phyloP scores from a whole-genome alignment of 2,888 invertebrate species.

The Muschampia plurimacula region DNA sequence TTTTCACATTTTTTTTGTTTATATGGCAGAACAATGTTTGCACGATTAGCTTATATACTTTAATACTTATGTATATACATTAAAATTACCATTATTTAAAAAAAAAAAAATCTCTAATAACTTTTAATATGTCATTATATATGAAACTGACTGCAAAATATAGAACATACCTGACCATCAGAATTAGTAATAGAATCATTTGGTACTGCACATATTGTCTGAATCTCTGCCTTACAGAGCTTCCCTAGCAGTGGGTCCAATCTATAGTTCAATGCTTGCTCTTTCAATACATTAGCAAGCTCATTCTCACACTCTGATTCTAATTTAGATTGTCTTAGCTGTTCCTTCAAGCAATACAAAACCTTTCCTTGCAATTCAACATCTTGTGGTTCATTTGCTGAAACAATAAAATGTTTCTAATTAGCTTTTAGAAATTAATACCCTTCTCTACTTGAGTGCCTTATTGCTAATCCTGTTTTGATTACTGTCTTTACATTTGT shows the following conservation, averaged over 20 bases:
- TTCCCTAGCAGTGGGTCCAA: conserved; percentile 94
- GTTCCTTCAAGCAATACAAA: conserved; percentile 92
- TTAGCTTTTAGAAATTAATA: too few relatives aligned
- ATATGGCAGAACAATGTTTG: too few relatives aligned
- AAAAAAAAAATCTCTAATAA: too few relatives aligned
- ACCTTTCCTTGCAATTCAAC: conserved; percentile 93
- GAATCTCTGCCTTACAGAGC: conserved; percentile 91
- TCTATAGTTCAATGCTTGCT: conserved; percentile 96
- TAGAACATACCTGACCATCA: conserved; percentile 73
- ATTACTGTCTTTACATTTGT: too few relatives aligned
- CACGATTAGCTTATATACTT: too few relatives aligned
- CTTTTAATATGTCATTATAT: too few relatives aligned
- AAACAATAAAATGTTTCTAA: conserved; percentile 43
- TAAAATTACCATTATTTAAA: too few relatives aligned
- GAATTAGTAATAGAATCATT: conserved; percentile 75
- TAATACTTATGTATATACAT: too few relatives aligned
- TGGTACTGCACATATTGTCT: conserved; percentile 86
- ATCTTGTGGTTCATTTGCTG: conserved; percentile 84
- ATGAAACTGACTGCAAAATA: background rate
- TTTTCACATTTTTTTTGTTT: too few relatives aligned
- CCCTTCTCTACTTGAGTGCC: too few relatives aligned
- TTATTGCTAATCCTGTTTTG: too few relatives aligned
- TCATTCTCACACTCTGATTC: conserved; percentile 92
- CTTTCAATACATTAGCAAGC: conserved; percentile 92
- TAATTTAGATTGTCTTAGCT: conserved; percentile 91